These are phyloP conservation scores for Platanista minor DNA, from an alignment of 2,113 vertebrate genomes.

Conservation along the genomic window DNA sequence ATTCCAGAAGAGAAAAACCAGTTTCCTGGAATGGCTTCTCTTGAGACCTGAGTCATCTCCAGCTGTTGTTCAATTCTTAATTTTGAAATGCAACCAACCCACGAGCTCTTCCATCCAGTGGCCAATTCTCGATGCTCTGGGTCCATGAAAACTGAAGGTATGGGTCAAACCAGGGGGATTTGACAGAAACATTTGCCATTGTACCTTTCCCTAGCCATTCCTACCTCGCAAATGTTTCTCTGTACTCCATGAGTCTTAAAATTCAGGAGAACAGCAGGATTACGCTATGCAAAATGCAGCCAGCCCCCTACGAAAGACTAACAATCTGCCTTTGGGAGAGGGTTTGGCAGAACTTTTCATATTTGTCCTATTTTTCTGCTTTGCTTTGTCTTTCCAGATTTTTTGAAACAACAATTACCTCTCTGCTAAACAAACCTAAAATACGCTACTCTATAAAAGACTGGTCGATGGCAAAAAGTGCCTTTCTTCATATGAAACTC, in stretches of 20 bases:
- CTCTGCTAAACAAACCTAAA: neutral
- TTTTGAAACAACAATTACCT: neutral
- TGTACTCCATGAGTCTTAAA: rapidly evolving
- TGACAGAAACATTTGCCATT: rapidly evolving
- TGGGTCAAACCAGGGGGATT: rapidly evolving
- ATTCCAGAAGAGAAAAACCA: slow-evolving; percentile 37
- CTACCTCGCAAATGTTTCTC: neutral
- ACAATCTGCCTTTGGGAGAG: neutral
- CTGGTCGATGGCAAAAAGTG: too few species aligned
- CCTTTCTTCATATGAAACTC: neutral
- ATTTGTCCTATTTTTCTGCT: neutral
- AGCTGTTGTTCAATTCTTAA: slow-evolving; percentile 55
- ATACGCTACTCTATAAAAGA: neutral
- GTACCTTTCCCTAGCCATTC: neutral
- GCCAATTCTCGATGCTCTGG: neutral
- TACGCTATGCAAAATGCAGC: rapidly evolving
- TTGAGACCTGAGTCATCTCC: slow-evolving; percentile 66
- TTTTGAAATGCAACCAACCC: slow-evolving; percentile 24
- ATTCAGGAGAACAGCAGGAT: neutral
- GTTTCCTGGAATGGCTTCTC: slow-evolving; percentile 65
- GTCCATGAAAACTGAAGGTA: rapidly evolving
- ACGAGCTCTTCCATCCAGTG: neutral
- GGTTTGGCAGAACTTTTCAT: neutral
- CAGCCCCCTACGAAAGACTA: neutral
- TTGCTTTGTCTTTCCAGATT: neutral